A percentile compares a stretch with the other conserved stretches of the same genome.
Evolutionary conservation across 2,797 vertebrate genomes (phyloP).

Genomic region (Glyptemys insculpta): DNA sequence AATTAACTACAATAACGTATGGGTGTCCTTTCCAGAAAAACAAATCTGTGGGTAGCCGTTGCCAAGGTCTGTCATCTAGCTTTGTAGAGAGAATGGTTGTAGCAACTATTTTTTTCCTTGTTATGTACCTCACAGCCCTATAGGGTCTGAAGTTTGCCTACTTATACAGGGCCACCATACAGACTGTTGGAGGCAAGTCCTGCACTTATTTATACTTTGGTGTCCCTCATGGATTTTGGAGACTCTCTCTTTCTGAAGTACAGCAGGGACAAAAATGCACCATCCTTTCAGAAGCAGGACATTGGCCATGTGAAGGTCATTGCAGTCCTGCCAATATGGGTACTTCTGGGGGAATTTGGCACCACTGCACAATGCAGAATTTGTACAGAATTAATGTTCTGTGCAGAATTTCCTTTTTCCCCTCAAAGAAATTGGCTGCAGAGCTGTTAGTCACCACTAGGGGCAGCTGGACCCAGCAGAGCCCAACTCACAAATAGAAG

Average conservation of each 20-base stretch:
- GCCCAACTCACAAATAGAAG: too few species aligned
- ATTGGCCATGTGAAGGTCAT: background rate
- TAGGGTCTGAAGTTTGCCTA: background rate
- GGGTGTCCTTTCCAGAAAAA: background rate
- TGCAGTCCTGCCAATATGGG: background rate
- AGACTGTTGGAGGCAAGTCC: background rate
- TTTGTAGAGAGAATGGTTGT: background rate
- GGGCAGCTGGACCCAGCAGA: too few species aligned
- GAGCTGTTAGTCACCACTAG: too few species aligned
- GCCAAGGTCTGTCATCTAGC: background rate
- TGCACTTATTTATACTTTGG: background rate
- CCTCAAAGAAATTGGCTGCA: too few species aligned
- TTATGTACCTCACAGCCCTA: background rate
- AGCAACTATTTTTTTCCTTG: background rate
- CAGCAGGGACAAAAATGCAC: background rate
- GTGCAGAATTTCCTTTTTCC: too few species aligned
- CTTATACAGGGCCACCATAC: background rate
- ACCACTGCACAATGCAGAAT: too few species aligned
- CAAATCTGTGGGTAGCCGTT: background rate
- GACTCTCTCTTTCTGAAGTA: background rate
- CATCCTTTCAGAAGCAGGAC: background rate
- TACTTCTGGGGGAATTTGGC: too few species aligned
- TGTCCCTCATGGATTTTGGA: background rate
- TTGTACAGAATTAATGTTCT: too few species aligned
- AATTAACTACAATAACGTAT: background rate